Evolutionary conservation across 2,797 vertebrate genomes (phyloP).

Genomic region (Melanotaenia boesemani): DNA sequence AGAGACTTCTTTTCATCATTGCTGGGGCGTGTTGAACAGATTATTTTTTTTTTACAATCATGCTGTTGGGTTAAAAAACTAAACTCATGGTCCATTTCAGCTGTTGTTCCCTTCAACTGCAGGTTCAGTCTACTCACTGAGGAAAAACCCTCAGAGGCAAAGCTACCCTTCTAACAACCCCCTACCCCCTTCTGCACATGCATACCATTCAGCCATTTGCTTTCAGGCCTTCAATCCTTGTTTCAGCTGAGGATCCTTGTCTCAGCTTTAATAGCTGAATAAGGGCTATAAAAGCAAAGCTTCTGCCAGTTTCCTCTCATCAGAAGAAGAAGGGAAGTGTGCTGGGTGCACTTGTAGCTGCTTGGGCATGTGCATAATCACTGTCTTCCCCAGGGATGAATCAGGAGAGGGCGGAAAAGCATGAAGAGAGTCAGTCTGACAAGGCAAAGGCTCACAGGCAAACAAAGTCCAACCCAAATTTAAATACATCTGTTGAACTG

Average conservation of each 20-base stretch:
- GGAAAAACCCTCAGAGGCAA: slow-evolving; percentile 37
- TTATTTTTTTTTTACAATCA: slow-evolving; percentile 48
- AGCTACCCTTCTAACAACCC: slow-evolving; percentile 47
- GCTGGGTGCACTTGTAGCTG: slow-evolving; percentile 64
- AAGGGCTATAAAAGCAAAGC: slow-evolving; percentile 51
- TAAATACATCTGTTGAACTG: slow-evolving; percentile 4
- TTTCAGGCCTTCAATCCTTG: slow-evolving; percentile 51
- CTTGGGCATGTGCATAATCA: slow-evolving; percentile 63
- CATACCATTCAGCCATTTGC: slow-evolving; percentile 26
- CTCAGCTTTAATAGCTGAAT: slow-evolving; percentile 63
- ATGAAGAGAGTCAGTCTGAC: slow-evolving; percentile 64
- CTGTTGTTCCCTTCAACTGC: slow-evolving; percentile 42
- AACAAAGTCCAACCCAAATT: slow-evolving; percentile 6
- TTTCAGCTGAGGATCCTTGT: slow-evolving; percentile 55
- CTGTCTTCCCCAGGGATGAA: slow-evolving; percentile 54
- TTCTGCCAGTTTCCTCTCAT: slow-evolving; percentile 52
- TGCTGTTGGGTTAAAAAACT: slow-evolving; percentile 43
- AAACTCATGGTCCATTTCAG: slow-evolving; percentile 49
- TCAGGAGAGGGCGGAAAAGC: slow-evolving; percentile 54
- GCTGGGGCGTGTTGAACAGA: slow-evolving; percentile 50
- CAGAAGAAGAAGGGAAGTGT: slow-evolving; percentile 66
- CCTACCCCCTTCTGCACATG: slow-evolving; percentile 27
- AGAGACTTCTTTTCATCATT: slow-evolving; percentile 61
- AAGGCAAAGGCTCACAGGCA: slow-evolving; percentile 35
- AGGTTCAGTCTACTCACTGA: slow-evolving; percentile 38